A percentile compares a stretch with the other conserved stretches of the same genome.
Evolutionary conservation across 2,113 vertebrate genomes (phyloP).

Genomic region (Pristiophorus japonicus): DNA sequence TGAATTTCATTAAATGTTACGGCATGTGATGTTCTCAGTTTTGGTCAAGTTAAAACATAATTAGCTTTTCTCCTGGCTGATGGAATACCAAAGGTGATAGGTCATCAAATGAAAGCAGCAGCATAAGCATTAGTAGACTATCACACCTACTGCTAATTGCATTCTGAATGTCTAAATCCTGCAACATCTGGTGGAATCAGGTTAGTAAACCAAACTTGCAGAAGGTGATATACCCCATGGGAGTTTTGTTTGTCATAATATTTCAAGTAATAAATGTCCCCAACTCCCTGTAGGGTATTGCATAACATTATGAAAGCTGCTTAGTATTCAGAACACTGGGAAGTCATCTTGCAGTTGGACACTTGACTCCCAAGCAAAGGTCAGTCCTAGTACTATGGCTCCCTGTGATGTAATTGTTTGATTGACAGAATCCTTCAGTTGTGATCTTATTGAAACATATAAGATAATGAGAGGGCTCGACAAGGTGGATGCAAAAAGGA

Average conservation of each 20-base stretch:
- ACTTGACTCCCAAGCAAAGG: not conserved
- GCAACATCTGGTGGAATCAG: constrained; percentile 14
- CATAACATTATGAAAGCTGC: not conserved
- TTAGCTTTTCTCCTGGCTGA: not conserved
- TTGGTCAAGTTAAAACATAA: not conserved
- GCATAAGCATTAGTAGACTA: not conserved
- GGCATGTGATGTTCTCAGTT: not conserved
- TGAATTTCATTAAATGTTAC: not conserved
- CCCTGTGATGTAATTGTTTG: not conserved
- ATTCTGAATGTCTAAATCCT: not conserved
- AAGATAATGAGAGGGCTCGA: no score
- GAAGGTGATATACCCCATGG: not conserved
- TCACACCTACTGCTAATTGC: not conserved
- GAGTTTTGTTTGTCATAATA: constrained; percentile 24
- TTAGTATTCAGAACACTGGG: not conserved
- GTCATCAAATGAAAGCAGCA: constrained; percentile 2
- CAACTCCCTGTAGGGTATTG: not conserved
- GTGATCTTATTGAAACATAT: no score
- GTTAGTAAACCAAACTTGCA: constrained; percentile 17
- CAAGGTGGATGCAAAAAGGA: no score
- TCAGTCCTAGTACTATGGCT: not conserved
- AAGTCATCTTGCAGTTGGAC: not conserved
- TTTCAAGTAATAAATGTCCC: constrained; percentile 14
- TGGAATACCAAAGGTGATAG: not conserved
- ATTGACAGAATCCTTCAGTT: not conserved